phyloP scores from a whole-genome alignment of 2,888 invertebrate species.

The Biston stratarius region DNA sequence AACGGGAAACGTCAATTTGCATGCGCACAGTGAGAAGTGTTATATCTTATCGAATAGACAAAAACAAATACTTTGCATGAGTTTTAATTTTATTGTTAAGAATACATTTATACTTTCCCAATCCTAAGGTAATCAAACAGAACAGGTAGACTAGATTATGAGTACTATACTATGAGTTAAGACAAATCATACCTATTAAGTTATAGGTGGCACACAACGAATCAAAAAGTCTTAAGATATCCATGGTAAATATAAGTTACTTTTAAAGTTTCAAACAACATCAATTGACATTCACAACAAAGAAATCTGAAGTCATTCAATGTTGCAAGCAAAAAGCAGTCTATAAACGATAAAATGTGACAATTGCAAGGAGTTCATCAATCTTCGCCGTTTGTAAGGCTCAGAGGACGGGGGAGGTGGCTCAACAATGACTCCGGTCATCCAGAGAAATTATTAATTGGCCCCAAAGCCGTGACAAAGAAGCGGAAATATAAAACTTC shows the following conservation, averaged over 20 bases:
- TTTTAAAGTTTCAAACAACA: slow-evolving; percentile 29
- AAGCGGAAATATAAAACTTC: slow-evolving; percentile 86
- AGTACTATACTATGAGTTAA: too few relatives aligned
- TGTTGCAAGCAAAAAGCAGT: slow-evolving; percentile 71
- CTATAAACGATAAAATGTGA: slow-evolving; percentile 78
- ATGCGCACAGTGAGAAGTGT: slow-evolving; percentile 41
- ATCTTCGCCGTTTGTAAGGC: slow-evolving; percentile 78
- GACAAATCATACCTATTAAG: not conserved
- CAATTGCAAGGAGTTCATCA: slow-evolving; percentile 83
- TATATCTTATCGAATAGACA: slow-evolving; percentile 37
- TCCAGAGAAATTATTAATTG: slow-evolving; percentile 86
- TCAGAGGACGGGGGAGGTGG: slow-evolving; percentile 66
- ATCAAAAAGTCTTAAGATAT: not conserved
- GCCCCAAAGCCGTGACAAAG: slow-evolving; percentile 78
- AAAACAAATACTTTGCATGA: slow-evolving; percentile 30
- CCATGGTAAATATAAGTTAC: not conserved
- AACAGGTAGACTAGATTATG: not conserved
- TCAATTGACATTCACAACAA: slow-evolving; percentile 42
- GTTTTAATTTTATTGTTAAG: slow-evolving; percentile 12
- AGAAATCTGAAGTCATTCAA: slow-evolving; percentile 62
- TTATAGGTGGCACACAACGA: not conserved
- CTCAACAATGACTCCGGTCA: slow-evolving; percentile 82
- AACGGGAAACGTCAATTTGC: slow-evolving; percentile 45
- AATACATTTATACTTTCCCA: not conserved
- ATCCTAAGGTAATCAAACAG: slow-evolving; percentile 9